phyloP scores from a whole-genome alignment of 2,888 invertebrate species.

The Hypomecis punctinalis region DNA sequence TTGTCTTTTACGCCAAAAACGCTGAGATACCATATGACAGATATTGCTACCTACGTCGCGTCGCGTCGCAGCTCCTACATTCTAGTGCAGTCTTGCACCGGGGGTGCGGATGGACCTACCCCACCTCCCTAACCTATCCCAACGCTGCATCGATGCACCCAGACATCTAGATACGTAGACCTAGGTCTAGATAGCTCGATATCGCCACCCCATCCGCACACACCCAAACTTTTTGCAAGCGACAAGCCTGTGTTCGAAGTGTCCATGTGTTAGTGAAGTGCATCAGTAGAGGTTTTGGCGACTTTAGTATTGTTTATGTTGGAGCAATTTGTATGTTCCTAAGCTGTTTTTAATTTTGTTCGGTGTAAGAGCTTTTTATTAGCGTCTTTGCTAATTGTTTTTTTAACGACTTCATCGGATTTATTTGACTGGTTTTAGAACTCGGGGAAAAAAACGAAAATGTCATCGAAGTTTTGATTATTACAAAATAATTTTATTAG shows the following conservation, averaged over 20 bases:
- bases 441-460: no score
- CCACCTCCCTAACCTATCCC: constrained; percentile 69
- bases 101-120: constrained; percentile 58
- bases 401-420: not conserved
- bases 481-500: no score
- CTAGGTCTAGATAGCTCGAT: constrained; percentile 38
- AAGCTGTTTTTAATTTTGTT: constrained; percentile 1
- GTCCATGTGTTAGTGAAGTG: constrained; percentile 46
- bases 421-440: no score
- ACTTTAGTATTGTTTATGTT: constrained; percentile 43
- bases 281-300: constrained; percentile 43
- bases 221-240: constrained; percentile 26
- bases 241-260: constrained; percentile 20
- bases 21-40: no score
- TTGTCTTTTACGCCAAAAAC: no score
- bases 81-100: constrained; percentile 9
- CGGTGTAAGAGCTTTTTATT: not conserved
- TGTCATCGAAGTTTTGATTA: no score
- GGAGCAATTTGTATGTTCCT: constrained; percentile 10
- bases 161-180: constrained; percentile 68
- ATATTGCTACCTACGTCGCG: not conserved
- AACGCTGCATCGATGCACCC: constrained; percentile 79
- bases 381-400: not conserved
- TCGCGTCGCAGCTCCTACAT: constrained; percentile 6
- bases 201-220: constrained; percentile 48